These are phyloP conservation scores for Cyphomyrus discorhynchus DNA, from an alignment of 2,113 vertebrate genomes.

Conservation along the genomic window DNA sequence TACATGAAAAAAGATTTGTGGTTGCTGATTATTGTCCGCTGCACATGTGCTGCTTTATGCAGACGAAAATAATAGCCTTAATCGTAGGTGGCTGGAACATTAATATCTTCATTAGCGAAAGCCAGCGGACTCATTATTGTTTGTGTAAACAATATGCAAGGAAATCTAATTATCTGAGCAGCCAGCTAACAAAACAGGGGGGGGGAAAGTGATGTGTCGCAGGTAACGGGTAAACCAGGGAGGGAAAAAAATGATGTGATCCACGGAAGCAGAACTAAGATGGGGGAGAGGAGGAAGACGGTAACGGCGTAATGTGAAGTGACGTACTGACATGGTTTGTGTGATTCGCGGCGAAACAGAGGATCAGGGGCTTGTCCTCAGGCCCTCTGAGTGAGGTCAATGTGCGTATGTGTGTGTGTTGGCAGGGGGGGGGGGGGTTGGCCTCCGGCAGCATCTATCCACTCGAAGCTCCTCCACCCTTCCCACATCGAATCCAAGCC, in stretches of 20 bases:
- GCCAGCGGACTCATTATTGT: neutral
- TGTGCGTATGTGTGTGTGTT: neutral
- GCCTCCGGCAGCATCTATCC: neutral
- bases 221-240: neutral
- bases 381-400: neutral
- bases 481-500: neutral
- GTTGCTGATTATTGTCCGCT: neutral
- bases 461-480: neutral
- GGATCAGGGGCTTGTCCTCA: neutral
- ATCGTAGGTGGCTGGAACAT: neutral
- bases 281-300: neutral
- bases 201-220: neutral
- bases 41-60: neutral
- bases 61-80: neutral
- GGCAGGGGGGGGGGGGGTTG: neutral
- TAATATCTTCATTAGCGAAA: constrained; percentile 1
- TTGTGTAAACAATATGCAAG: neutral
- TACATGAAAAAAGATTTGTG: neutral
- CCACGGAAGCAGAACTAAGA: neutral
- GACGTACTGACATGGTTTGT: neutral
- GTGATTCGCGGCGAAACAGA: neutral
- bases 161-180: neutral
- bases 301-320: neutral
- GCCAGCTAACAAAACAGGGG: neutral
- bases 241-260: neutral